Conservation (phyloP, 35 echinoderm and acorn worm genomes). For the Lytechinus variegatus region DNA sequence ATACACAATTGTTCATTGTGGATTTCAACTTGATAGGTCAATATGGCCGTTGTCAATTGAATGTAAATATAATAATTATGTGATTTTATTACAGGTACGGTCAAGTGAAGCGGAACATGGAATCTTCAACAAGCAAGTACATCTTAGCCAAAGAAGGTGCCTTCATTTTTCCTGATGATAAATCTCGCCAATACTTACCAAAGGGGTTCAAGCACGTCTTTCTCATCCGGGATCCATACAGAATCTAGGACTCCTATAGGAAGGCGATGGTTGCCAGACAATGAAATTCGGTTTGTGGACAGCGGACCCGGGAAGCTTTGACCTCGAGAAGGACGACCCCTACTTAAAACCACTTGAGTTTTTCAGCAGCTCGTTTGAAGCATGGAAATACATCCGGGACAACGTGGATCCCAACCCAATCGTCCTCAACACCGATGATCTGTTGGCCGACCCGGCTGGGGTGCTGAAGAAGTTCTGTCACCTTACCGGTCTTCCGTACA, state of each 20-base stretch:
- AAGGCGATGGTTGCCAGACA: background rate
- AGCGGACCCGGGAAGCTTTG: background rate
- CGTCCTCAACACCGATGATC: too few relatives aligned
- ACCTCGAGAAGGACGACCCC: background rate
- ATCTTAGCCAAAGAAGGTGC: background rate
- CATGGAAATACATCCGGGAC: too few relatives aligned
- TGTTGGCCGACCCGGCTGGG: too few relatives aligned
- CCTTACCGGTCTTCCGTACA: too few relatives aligned
- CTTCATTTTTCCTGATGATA: background rate
- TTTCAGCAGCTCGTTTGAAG: too few relatives aligned
- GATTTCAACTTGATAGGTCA: too few relatives aligned
- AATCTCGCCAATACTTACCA: background rate
- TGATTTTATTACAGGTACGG: background rate
- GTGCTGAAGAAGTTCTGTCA: too few relatives aligned
- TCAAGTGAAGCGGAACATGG: background rate
- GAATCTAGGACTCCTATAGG: background rate
- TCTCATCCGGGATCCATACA: background rate
- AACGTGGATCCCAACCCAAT: too few relatives aligned
- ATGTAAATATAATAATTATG: too few relatives aligned
- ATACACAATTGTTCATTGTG: too few relatives aligned
- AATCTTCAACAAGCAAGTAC: constrained; percentile 9
- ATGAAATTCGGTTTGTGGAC: background rate
- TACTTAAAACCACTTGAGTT: too few relatives aligned
- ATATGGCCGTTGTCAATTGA: too few relatives aligned
- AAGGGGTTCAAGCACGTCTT: background rate